Conservation (phyloP, 2,888 invertebrate species). For the Macrosiphum euphorbiae region DNA sequence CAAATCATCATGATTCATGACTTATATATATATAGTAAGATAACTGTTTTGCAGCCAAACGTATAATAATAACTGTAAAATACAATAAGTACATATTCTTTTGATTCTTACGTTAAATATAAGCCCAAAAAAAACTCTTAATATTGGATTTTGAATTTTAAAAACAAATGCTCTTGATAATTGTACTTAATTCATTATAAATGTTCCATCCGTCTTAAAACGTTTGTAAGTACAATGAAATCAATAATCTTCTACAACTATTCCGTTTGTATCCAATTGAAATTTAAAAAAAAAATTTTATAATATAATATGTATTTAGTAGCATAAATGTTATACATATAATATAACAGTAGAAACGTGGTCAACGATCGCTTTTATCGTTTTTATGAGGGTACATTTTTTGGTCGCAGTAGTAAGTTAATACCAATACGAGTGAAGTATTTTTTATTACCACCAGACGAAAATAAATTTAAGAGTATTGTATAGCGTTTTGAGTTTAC, state of each 20-base stretch:
- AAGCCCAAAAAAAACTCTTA: background rate
- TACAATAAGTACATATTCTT: background rate
- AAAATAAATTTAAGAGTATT: constrained; percentile 28
- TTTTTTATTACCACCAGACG: constrained; percentile 41
- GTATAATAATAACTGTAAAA: background rate
- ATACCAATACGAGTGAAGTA: background rate
- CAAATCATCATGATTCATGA: background rate
- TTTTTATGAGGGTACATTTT: background rate
- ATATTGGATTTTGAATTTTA: background rate
- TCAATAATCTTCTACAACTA: background rate
- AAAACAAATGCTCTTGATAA: background rate
- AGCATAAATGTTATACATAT: too few relatives aligned
- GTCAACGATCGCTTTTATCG: background rate
- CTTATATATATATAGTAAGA: background rate
- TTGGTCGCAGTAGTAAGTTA: background rate
- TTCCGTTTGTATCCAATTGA: background rate
- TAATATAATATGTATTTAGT: background rate
- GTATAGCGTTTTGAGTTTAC: background rate
- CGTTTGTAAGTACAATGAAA: background rate
- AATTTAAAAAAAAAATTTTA: background rate
- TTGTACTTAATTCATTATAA: background rate
- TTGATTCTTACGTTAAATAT: background rate
- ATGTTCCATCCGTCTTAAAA: background rate
- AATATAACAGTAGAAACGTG: background rate
- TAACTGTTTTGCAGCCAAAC: background rate